Evolutionary conservation across 2,797 vertebrate genomes (phyloP), one percentile per base, ranked within the genome.

Genomic region (Rhynchonycteris naso): DNA sequence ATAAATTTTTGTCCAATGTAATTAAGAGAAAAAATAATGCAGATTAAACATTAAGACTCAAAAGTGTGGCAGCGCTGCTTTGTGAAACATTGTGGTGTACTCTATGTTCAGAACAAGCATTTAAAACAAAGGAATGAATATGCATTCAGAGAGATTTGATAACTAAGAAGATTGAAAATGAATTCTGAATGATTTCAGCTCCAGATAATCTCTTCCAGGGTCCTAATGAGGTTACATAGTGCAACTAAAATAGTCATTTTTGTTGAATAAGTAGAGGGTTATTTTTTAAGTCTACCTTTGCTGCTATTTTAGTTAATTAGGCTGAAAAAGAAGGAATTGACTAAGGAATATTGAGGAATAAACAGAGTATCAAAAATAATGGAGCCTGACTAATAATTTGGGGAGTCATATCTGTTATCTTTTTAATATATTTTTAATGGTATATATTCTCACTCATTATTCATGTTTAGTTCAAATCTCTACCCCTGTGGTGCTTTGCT

Each of bases 151-250:
- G 79, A 93, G 97, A 94, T 96, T 97, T 95, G 81, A 68, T 97
- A 96, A 96, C 97, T 97, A 97, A 97, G 96, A 91, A 97, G 96
- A 97, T 81, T 97, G 97, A 95, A 98, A 97, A 97, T 90, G 96
- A 93, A 95, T 97, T 97, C 93, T 91, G 97, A 97, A 96, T 95
- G 97, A 97, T 98, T 98, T 98, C 96, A 95, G 91, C 95, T 97
- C 86, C 96, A 97, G 96, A 88, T 98, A 97, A 97, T 86, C 96
- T 97, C 68, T 97, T 97, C 96, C 74, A 94, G 95, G 76, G 88
- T 83, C 66, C 38, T 96, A 91, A 90, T 92, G 86, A 96, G 93
- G 83, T 87, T 92, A 90, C 93, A 89, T n/a, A 90, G 76, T 94
- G 10, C 78, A 95, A 92, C 74, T 84, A 24, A 93, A 95, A 93